Percentiles rank a stretch among this genome's conserved stretches.
Evolutionary conservation across 2,797 vertebrate genomes (phyloP).

Genomic region (Ptychobarbus kaznakovi): DNA sequence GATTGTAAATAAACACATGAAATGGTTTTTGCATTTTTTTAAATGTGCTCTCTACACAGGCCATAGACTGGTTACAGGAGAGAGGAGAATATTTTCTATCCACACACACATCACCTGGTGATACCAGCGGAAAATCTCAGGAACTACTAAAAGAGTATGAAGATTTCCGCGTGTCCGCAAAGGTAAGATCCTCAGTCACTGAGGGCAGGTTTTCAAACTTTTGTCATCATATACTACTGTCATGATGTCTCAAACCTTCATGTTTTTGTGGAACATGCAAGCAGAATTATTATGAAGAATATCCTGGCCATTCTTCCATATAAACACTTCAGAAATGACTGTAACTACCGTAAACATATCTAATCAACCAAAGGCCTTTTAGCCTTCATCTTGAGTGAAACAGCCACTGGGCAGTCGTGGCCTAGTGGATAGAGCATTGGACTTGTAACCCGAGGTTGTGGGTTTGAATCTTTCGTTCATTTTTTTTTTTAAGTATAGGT

Average conservation of each 20-base stretch:
- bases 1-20: background rate
- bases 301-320: background rate
- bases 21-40: conserved; percentile 12
- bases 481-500: background rate
- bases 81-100: conserved; percentile 94
- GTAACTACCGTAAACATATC: background rate
- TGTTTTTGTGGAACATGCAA: background rate
- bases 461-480: too few relatives aligned
- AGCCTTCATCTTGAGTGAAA: background rate
- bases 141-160: conserved; percentile 92
- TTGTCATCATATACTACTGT: background rate
- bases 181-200: conserved; percentile 75
- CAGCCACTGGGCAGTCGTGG: too few relatives aligned
- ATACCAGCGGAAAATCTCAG: conserved; percentile 88
- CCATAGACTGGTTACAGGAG: conserved; percentile 97
- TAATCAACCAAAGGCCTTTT: background rate
- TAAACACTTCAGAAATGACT: background rate
- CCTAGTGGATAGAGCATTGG: too few relatives aligned
- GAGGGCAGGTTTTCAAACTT: background rate
- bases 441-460: too few relatives aligned
- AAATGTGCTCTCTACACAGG: conserved; percentile 72
- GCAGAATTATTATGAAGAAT: background rate
- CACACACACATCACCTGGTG: conserved; percentile 89
- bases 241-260: background rate
- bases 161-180: conserved; percentile 93